Evolutionary conservation across 1,140 invertebrate species (phyloP), one percentile per base, ranked within the genome.

Genomic region (Heliothis virescens): DNA sequence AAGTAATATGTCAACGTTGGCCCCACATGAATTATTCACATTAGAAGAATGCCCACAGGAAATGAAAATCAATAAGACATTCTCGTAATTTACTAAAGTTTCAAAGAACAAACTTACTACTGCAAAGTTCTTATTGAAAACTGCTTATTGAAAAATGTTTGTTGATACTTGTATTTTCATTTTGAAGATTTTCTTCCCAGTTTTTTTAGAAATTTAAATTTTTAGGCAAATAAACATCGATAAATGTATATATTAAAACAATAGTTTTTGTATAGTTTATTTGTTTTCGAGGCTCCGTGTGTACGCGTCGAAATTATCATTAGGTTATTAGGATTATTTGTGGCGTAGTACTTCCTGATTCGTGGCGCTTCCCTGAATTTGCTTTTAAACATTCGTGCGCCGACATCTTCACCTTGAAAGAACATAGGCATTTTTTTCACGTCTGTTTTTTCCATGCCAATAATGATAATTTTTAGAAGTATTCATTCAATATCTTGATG

Each of bases 321-420:
- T 87, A 87, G 63, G 67, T 83, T 83, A 83, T 82, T 86, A 80
- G 80, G 89, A 88, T 86, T 90, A 87, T 85, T 88, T 84, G 82
- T 85, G 59, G 83, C 79, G 78, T 75, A 62, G 62, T 79, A 89
- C 88, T 94, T 94, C 90, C 91, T 90, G 80, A 65, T 91, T 88
- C 83, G 80, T 81, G 83, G 82, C 77, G 88, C 91, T 91, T 91
- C 87, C 87, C 88, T 88, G 84, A 90, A 87, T 87, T 80, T 82
- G 80, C 85, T 89, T 87, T 88, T 84, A 87, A 88, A 82, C 83
- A 85, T 86, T 89, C 88, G 89, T 89, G 88, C 80, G 83, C 82
- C 85, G 83, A 85, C 90, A 87, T 89, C 91, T 91, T 92, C 85
- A 90, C 91, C 92, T 93, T 93, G 90, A 87, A 86, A 86, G 85